Evolutionary conservation across 2,797 vertebrate species (phyloP), one percentile per base, ranked within the genome.

Genomic region (Paramormyrops hopkinsi): DNA sequence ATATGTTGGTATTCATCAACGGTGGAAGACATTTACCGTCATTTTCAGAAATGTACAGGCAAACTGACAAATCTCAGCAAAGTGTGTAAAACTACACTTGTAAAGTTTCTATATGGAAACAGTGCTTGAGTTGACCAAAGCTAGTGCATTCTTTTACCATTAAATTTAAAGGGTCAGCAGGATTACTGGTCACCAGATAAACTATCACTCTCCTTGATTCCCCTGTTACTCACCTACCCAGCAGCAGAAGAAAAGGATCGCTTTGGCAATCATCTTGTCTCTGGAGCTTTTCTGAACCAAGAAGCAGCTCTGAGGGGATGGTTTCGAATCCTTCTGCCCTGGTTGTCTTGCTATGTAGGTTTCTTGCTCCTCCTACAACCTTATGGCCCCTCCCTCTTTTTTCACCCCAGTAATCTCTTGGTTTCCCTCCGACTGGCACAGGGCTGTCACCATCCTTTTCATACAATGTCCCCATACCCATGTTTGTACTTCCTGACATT

Each of bases 171-270:
- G 0, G 22, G 4, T 59, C 53, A 87, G 6, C 50, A 25, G 14
- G 19, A 37, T 50, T 54, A 56, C 29, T 87, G 29, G 85, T 14
- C 25, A 87, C 51, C 25, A 41, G 8, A 2, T 25, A 53, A 56
- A 44, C 8, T 22, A 6, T 54, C 12, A 37, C 1, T 22, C 19
- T 25, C 7, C 8, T 69, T 19, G 17, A 79, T 37, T 50, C 1
- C 33, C 53, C 37, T 17, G 19, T 87, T 84, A 88, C 90, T 90
- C 89, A 93, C 92, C 91, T 89, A 88, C 59, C 51, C 86, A 89
- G 8, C 90, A 29, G 87, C 46, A 76, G 7, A 91, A 56, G 9
- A 92, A 59, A 76, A 92, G 1, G 6, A 90, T 4, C 11, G 88
- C 6, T 90, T 3, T 50, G 2, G 76, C 41, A 89, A 91, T 91